These are phyloP conservation scores for Diaperis boleti DNA, from an alignment of 2,888 invertebrate genomes.

Conservation along the genomic window DNA sequence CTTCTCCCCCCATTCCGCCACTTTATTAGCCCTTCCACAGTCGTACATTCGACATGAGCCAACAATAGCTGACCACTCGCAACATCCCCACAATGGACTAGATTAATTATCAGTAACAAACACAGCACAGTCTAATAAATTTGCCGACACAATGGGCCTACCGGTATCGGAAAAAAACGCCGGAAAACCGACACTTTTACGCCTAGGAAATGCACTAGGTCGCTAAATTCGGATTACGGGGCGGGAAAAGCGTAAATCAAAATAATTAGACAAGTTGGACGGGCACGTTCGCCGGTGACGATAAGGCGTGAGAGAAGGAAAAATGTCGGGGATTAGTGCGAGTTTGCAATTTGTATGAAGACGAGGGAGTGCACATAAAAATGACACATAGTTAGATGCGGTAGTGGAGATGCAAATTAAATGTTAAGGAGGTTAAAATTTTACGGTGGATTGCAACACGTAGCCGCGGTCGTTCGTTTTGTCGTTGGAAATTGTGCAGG, in stretches of 20 bases:
- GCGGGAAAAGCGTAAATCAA: neutral
- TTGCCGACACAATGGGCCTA: slow-evolving; percentile 39
- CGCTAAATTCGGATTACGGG: neutral
- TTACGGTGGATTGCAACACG: no score
- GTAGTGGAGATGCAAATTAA: no score
- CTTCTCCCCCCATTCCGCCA: neutral
- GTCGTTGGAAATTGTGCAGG: no score
- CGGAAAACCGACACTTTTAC: slow-evolving; percentile 17
- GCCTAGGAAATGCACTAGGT: slow-evolving; percentile 23
- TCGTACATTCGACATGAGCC: slow-evolving; percentile 32
- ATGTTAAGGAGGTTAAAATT: no score
- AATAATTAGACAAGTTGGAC: neutral
- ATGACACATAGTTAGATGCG: no score
- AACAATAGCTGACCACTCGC: slow-evolving; percentile 37
- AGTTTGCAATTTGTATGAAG: no score
- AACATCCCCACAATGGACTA: slow-evolving; percentile 36
- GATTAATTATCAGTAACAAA: slow-evolving; percentile 44
- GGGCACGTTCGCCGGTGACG: neutral
- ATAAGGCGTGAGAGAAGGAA: neutral
- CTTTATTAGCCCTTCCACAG: slow-evolving; percentile 23
- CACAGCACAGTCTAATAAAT: slow-evolving; percentile 39
- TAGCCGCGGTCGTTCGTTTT: no score
- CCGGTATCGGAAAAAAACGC: slow-evolving; percentile 40
- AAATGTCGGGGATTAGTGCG: no score
- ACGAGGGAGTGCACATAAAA: no score